These are phyloP conservation scores for Tetraneura akinire DNA, from an alignment of 1,140 invertebrate genomes.

Conservation along the genomic window DNA sequence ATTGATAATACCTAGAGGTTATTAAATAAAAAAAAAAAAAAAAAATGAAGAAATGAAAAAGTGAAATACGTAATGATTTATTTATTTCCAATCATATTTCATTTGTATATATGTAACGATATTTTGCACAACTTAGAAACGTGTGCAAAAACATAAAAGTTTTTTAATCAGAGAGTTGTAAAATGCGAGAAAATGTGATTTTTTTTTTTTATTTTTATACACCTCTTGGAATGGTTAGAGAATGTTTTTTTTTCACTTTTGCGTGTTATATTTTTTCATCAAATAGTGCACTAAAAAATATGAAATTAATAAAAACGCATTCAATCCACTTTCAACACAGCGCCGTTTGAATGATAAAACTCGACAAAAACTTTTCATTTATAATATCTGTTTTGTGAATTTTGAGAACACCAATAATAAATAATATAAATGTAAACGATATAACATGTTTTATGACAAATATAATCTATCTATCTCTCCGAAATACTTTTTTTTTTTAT, in stretches of 20 bases:
- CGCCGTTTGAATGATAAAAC: no score
- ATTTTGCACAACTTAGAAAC: background rate
- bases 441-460: no score
- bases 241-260: background rate
- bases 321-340: no score
- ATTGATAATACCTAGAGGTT: no score
- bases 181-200: background rate
- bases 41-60: no score
- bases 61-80: background rate
- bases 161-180: slow-evolving; percentile 21
- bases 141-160: background rate
- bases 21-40: background rate
- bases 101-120: background rate
- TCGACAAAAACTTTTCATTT: no score
- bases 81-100: background rate
- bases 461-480: no score
- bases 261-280: background rate
- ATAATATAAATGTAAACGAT: no score
- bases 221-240: background rate
- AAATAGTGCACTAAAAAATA: background rate
- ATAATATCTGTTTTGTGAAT: no score
- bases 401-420: no score
- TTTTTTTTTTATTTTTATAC: background rate
- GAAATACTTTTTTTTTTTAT: no score
- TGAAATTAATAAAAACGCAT: background rate